Conservation (phyloP, 2,797 vertebrate genomes). For the Vireo griseus region DNA sequence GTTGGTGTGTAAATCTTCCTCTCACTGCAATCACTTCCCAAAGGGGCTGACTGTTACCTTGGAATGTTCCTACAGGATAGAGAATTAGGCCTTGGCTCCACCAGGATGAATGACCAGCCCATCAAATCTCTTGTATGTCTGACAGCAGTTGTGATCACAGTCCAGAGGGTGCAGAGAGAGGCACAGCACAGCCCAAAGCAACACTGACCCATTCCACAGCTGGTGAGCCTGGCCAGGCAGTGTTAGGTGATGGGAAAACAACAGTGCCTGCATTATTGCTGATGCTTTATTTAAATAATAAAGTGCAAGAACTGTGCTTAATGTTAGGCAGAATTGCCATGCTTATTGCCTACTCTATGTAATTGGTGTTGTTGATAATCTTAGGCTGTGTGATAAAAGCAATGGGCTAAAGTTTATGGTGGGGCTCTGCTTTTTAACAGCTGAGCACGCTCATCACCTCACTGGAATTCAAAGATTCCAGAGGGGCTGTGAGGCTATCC, state of each 20-base stretch:
- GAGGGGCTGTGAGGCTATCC: neutral
- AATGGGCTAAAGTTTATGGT: neutral
- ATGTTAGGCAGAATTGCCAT: fast-evolving
- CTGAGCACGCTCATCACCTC: neutral
- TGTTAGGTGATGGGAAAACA: neutral
- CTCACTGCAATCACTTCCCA: neutral
- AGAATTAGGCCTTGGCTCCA: neutral
- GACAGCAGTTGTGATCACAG: neutral
- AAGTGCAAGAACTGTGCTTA: neutral
- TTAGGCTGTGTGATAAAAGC: neutral
- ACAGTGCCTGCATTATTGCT: neutral
- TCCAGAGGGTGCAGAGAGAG: neutral
- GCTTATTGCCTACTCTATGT: fast-evolving
- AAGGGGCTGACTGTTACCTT: neutral
- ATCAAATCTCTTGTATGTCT: fast-evolving
- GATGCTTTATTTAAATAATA: neutral
- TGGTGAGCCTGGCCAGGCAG: neutral
- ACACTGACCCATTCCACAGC: fast-evolving
- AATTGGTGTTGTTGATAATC: neutral
- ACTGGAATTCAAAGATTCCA: neutral
- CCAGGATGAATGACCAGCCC: neutral
- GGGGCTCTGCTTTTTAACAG: neutral
- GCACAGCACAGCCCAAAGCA: neutral
- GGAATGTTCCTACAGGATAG: neutral
- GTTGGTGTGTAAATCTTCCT: fast-evolving